These are phyloP conservation scores for Drosophila ercepeae DNA, from an alignment of 1,140 invertebrate species.

Conservation along the genomic window DNA sequence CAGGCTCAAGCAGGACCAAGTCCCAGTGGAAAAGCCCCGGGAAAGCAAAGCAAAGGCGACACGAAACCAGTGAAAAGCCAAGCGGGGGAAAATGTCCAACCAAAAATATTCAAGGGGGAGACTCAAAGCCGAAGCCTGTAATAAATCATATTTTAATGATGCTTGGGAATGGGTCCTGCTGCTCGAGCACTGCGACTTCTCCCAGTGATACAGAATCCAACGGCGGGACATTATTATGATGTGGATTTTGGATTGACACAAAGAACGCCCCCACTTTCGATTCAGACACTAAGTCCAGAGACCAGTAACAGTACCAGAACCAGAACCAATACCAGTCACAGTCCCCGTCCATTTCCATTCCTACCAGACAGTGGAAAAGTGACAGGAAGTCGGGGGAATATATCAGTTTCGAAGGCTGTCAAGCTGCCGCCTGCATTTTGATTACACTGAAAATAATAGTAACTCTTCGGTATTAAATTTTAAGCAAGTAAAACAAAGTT, in stretches of 20 bases:
- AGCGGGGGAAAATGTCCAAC: conserved; percentile 33
- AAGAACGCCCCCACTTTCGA: conserved; percentile 20
- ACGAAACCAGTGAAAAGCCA: conserved; percentile 37
- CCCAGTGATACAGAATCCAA: conserved; percentile 59
- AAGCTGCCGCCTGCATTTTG: conserved; percentile 26
- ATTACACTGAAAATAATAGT: conserved; percentile 8
- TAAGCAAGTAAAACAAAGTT: neutral
- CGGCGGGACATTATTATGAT: conserved; percentile 53
- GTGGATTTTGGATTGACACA: conserved; percentile 52
- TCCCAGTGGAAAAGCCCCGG: conserved; percentile 35
- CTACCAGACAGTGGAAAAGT: conserved; percentile 14
- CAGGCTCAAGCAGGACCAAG: conserved; percentile 19
- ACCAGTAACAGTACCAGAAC: too few species aligned
- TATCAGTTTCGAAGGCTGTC: conserved; percentile 53
- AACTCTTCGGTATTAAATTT: neutral
- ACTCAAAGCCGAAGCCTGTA: conserved; percentile 22
- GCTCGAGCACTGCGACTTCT: neutral
- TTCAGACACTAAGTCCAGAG: neutral
- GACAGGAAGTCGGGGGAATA: conserved; percentile 58
- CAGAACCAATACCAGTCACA: neutral
- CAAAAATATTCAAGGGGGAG: conserved; percentile 12
- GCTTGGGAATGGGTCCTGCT: conserved; percentile 61
- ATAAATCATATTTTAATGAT: conserved; percentile 82
- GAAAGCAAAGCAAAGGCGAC: conserved; percentile 12
- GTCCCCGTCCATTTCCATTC: conserved; percentile 15